Percentiles rank a stretch among this genome's conserved stretches.
phyloP scores from a whole-genome alignment of 2,888 invertebrate species.

The Chesias legatella region DNA sequence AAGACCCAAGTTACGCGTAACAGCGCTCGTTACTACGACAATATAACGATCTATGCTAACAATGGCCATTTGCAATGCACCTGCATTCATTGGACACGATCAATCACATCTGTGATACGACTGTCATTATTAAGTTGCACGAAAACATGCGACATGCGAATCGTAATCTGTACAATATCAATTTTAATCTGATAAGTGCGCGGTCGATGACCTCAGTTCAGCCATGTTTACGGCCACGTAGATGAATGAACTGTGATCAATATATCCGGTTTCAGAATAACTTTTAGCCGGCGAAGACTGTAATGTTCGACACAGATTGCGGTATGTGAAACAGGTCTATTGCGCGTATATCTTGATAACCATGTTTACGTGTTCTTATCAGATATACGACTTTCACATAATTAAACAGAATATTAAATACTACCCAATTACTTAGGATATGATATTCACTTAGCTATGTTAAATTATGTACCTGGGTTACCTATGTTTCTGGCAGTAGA shows the following conservation, averaged over 20 bases:
- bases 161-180: slow-evolving; percentile 6
- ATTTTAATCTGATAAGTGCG: slow-evolving; percentile 12
- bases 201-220: slow-evolving; percentile 16
- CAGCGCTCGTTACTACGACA: no score
- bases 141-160: slow-evolving; percentile 5
- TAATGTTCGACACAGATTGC: neutral
- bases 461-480: no score
- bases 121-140: neutral
- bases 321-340: neutral
- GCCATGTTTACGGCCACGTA: slow-evolving; percentile 4
- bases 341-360: slow-evolving; percentile 5
- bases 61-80: no score
- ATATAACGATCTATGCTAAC: no score
- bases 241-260: slow-evolving; percentile 17
- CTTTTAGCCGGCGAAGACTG: neutral
- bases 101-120: no score
- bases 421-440: no score
- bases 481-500: no score
- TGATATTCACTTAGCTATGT: no score
- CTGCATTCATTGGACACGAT: no score
- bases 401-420: neutral
- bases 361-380: slow-evolving; percentile 15
- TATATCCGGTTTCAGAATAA: neutral
- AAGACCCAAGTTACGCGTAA: no score
- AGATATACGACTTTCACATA: slow-evolving; percentile 5